Percentiles rank a stretch among this genome's conserved stretches.
Conservation (phyloP, 2,113 vertebrate species). For the Lanius ludovicianus region DNA sequence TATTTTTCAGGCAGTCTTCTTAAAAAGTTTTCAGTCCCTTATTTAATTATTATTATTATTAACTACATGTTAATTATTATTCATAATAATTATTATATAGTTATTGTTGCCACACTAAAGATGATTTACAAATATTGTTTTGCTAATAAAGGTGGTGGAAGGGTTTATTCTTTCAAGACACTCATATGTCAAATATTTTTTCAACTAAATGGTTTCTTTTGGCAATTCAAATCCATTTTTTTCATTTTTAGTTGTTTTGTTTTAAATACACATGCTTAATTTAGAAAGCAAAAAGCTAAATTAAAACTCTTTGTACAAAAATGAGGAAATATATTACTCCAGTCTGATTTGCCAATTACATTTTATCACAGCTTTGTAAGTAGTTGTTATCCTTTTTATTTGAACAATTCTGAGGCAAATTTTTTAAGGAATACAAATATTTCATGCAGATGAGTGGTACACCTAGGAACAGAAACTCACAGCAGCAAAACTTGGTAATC, state of each 20-base stretch:
- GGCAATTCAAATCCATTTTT: not conserved
- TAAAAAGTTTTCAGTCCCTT: not conserved
- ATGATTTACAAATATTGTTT: not conserved
- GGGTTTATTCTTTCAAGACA: not conserved
- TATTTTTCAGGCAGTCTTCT: constrained; percentile 30
- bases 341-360: not conserved
- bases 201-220: not conserved
- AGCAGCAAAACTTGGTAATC: not conserved
- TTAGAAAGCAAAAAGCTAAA: not conserved
- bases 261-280: not conserved
- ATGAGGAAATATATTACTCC: not conserved
- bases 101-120: not conserved
- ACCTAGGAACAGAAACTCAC: not conserved
- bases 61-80: not conserved
- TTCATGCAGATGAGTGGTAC: not conserved
- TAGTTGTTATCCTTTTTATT: not conserved
- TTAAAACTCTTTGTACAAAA: not conserved
- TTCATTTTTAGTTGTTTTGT: not conserved
- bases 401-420: not conserved
- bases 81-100: not conserved
- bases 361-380: not conserved
- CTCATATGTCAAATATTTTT: not conserved
- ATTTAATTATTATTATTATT: not conserved
- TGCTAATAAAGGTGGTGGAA: not conserved
- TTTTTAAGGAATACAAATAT: not conserved